Percentiles rank a stretch among this genome's conserved stretches.
These are phyloP conservation scores for Apostichopus parvimensis DNA, from an alignment of 35 echinoderm and acorn worm genomes.

Conservation along the genomic window DNA sequence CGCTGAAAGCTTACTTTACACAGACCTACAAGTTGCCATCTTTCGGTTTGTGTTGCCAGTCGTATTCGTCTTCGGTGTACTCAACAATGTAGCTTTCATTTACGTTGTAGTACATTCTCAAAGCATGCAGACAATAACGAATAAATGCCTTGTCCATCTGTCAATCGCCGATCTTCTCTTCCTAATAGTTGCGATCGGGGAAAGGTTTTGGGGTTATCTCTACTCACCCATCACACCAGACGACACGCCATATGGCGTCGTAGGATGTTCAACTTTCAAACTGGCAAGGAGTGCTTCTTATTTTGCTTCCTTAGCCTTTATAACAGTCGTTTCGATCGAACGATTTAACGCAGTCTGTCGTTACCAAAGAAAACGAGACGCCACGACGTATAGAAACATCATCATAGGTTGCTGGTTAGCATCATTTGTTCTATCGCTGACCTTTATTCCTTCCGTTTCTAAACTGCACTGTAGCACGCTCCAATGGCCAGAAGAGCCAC, in stretches of 20 bases:
- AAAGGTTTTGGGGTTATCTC: slow-evolving; percentile 61
- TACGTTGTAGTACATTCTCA: slow-evolving; percentile 70
- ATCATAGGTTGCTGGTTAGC: slow-evolving; percentile 56
- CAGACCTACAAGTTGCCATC: slow-evolving; percentile 14
- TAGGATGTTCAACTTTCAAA: slow-evolving; percentile 72
- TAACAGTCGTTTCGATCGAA: slow-evolving; percentile 77
- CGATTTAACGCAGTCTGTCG: slow-evolving; percentile 72
- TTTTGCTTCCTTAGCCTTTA: slow-evolving; percentile 66
- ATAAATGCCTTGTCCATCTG: slow-evolving; percentile 74
- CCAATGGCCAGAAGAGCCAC: slow-evolving; percentile 42
- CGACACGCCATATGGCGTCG: slow-evolving; percentile 34
- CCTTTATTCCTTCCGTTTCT: slow-evolving; percentile 64
- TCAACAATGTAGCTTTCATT: slow-evolving; percentile 76
- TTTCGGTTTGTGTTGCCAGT: slow-evolving; percentile 60
- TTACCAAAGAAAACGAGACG: slow-evolving; percentile 54
- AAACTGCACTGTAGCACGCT: background rate
- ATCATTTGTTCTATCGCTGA: slow-evolving; percentile 54
- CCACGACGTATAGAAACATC: slow-evolving; percentile 55
- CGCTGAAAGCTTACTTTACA: slow-evolving; percentile 29
- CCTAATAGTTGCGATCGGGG: slow-evolving; percentile 57
- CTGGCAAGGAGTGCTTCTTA: slow-evolving; percentile 58
- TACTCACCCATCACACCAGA: slow-evolving; percentile 69
- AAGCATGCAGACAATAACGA: slow-evolving; percentile 81
- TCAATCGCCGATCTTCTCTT: slow-evolving; percentile 74
- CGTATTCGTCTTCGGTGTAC: slow-evolving; percentile 68